Evolutionary conservation across 2,888 invertebrate genomes (phyloP).

Genomic region (Hipparchia semele): DNA sequence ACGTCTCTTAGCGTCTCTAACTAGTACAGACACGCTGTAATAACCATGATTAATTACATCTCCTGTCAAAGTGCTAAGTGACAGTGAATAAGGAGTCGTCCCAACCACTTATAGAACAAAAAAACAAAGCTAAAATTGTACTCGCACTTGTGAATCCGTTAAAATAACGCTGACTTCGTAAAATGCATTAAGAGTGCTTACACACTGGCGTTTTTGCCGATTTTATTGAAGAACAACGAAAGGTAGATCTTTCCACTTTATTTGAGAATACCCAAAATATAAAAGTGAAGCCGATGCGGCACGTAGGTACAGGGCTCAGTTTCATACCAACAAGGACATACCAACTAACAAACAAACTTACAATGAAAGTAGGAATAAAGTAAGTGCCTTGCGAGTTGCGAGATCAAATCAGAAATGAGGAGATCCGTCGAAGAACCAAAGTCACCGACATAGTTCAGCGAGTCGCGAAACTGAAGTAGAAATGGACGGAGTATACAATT

Average conservation of each 20-base stretch:
- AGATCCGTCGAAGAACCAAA: too few relatives aligned
- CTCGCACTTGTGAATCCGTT: conserved; percentile 1
- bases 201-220: neutral
- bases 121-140: conserved; percentile 15
- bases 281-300: too few relatives aligned
- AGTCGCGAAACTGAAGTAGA: too few relatives aligned
- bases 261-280: too few relatives aligned
- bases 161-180: neutral
- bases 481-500: too few relatives aligned
- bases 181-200: neutral
- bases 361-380: too few relatives aligned
- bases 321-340: neutral
- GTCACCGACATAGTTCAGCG: too few relatives aligned
- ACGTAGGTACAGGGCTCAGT: neutral
- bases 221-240: too few relatives aligned
- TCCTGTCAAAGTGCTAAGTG: conserved; percentile 40
- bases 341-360: too few relatives aligned
- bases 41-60: conserved; percentile 39
- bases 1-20: neutral
- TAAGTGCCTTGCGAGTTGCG: too few relatives aligned
- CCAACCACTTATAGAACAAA: conserved; percentile 18
- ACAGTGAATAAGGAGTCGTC: conserved; percentile 31
- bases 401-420: too few relatives aligned
- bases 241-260: too few relatives aligned
- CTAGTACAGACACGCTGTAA: conserved; percentile 19